Evolutionary conservation across 2,888 invertebrate genomes (phyloP).

Genomic region (Athetis lepigone): DNA sequence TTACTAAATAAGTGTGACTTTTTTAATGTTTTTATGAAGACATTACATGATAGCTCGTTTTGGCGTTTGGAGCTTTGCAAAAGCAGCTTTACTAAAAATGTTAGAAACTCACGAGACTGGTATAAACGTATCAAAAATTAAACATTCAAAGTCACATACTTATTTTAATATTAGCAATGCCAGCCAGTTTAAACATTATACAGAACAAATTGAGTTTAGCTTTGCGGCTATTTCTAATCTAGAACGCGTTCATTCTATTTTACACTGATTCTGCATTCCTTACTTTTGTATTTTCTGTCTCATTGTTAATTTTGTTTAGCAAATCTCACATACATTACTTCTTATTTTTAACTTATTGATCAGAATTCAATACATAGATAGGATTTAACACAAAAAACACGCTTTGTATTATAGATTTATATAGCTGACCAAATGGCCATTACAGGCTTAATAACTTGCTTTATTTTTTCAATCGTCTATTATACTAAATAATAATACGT

Average conservation of each 20-base stretch:
- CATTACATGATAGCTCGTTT: background rate
- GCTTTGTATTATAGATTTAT: too few species aligned
- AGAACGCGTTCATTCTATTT: constrained; percentile 8
- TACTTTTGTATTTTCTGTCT: background rate
- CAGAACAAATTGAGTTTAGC: constrained; percentile 6
- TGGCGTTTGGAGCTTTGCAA: background rate
- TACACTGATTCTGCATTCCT: background rate
- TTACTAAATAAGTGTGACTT: background rate
- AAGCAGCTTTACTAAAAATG: constrained; percentile 10
- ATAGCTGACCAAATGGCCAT: too few species aligned
- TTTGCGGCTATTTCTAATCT: constrained; percentile 24
- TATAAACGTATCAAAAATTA: constrained; percentile 41
- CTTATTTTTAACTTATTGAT: constrained; percentile 4
- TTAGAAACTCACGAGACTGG: constrained; percentile 17
- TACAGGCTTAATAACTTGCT: background rate
- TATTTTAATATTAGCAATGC: constrained; percentile 12
- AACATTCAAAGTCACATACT: constrained; percentile 10
- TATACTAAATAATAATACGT: background rate
- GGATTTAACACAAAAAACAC: too few species aligned
- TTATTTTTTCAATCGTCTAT: constrained; percentile 2
- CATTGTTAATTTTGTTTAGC: background rate
- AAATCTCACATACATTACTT: constrained; percentile 1
- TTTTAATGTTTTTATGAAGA: background rate
- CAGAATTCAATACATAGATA: background rate
- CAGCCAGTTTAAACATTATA: constrained; percentile 9